phyloP scores from a whole-genome alignment of 64 coral and sea anemone genomes.

The Acropora tenuis region DNA sequence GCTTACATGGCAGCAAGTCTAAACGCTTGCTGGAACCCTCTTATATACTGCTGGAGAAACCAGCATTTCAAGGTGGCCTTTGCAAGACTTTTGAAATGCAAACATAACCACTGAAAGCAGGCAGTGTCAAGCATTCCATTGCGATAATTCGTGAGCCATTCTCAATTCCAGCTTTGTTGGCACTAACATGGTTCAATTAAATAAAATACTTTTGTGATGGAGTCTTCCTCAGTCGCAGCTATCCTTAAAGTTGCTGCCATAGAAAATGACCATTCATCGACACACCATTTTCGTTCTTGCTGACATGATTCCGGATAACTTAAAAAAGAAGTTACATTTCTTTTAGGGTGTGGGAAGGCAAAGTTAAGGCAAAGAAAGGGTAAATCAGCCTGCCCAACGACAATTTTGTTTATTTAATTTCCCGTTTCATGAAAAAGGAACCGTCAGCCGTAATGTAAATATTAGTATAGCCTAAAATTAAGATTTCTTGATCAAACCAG shows the following conservation, averaged over 20 bases:
- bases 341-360: background rate
- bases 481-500: no score
- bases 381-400: background rate
- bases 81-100: constrained; percentile 13
- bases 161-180: no score
- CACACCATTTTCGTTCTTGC: background rate
- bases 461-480: no score
- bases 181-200: no score
- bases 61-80: constrained; percentile 26
- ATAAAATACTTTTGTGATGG: no score
- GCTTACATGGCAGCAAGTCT: background rate
- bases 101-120: background rate
- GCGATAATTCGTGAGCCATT: no score
- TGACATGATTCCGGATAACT: background rate
- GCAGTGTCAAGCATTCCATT: no score
- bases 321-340: background rate
- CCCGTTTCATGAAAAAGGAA: no score
- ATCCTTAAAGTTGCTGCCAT: background rate
- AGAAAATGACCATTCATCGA: background rate
- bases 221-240: no score
- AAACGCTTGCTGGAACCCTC: constrained; percentile 38
- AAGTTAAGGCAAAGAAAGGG: background rate
- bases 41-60: constrained; percentile 55
- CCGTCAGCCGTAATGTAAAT: no score
- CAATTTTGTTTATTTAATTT: background rate